Conservation (phyloP, 2,888 invertebrate genomes). For the Venusia cambrica region DNA sequence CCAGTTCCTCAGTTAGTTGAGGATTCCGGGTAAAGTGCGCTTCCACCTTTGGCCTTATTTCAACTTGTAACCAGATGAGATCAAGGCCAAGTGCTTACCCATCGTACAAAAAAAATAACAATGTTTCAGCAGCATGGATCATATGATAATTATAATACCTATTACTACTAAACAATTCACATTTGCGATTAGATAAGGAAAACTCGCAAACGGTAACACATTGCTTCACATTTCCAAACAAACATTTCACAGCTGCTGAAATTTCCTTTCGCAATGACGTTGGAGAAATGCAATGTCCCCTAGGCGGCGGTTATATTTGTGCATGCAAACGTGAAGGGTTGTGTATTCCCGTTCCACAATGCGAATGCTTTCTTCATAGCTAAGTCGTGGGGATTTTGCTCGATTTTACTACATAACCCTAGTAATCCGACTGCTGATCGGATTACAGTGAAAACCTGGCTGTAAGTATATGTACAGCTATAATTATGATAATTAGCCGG, state of each 20-base stretch:
- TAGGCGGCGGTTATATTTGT: constrained; percentile 26
- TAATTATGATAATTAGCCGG: constrained; percentile 31
- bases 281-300: constrained; percentile 20
- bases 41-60: no score
- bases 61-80: no score
- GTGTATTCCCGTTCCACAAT: constrained; percentile 11
- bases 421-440: constrained; percentile 30
- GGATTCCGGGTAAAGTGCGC: no score
- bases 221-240: constrained; percentile 20
- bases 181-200: constrained; percentile 18
- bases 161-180: constrained; percentile 14
- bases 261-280: constrained; percentile 18
- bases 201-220: constrained; percentile 17
- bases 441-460: constrained; percentile 34
- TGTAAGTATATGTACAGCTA: no score
- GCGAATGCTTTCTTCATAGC: constrained; percentile 10
- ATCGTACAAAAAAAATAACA: no score
- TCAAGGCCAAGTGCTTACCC: no score
- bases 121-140: no score
- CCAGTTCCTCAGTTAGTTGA: no score
- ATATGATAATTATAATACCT: no score
- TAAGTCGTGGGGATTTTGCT: constrained; percentile 11
- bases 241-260: constrained; percentile 21
- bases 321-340: constrained; percentile 17
- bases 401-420: constrained; percentile 27